Conservation (phyloP, 2,113 vertebrate species). For the Brienomyrus longianalis region DNA sequence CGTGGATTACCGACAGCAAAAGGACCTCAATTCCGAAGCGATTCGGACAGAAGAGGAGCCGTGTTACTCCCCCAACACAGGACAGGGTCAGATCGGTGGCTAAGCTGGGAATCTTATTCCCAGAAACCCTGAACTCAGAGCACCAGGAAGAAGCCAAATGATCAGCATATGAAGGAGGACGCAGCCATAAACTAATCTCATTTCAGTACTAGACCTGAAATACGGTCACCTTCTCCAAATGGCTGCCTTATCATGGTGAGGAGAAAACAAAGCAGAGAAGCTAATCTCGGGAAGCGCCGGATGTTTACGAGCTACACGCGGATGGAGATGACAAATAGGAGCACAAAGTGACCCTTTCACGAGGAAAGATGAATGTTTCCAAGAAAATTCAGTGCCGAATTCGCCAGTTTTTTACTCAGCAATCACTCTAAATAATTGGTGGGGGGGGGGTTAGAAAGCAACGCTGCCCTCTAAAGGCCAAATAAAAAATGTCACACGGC, state of each 20-base stretch:
- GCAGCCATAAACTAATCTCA: background rate
- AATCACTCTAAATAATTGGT: background rate
- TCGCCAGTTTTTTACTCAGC: background rate
- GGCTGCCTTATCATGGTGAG: background rate
- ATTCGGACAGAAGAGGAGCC: background rate
- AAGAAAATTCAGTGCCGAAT: background rate
- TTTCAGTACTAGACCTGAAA: background rate
- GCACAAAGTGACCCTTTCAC: background rate
- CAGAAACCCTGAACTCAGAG: background rate
- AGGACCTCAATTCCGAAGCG: background rate
- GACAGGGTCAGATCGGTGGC: background rate
- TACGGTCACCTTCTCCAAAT: background rate
- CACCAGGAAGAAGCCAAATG: background rate
- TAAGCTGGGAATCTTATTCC: background rate
- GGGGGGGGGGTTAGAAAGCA: background rate
- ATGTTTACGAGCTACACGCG: background rate
- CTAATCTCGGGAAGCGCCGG: background rate
- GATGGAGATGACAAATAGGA: background rate
- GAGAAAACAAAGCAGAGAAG: background rate
- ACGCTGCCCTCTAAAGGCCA: background rate
- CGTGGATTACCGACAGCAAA: background rate
- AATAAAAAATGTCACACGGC: background rate
- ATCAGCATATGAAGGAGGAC: background rate
- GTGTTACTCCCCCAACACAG: background rate
- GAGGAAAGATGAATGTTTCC: background rate